phyloP scores from a whole-genome alignment of 2,113 vertebrate genomes.

The Steatornis caripensis region DNA sequence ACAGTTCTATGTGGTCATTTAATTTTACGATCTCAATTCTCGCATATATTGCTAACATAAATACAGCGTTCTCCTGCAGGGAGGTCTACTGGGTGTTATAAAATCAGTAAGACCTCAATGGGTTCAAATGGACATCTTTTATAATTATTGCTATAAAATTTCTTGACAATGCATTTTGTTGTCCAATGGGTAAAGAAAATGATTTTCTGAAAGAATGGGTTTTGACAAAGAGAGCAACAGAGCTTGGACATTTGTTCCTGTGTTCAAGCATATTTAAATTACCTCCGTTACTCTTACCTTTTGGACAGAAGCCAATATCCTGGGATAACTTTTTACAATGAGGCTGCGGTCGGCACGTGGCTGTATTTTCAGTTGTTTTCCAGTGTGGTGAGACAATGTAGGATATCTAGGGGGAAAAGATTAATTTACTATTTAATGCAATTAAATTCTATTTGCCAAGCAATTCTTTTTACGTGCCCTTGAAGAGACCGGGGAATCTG shows the following conservation, averaged over 20 bases:
- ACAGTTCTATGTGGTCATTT: slow-evolving; percentile 91
- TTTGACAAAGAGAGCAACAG: slow-evolving; percentile 71
- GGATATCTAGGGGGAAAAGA: slow-evolving; percentile 44
- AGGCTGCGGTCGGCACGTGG: not conserved
- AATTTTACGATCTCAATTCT: slow-evolving; percentile 98
- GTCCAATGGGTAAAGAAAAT: slow-evolving; percentile 78
- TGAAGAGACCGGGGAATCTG: slow-evolving; percentile 18
- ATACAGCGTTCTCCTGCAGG: slow-evolving; percentile 87
- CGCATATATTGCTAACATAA: slow-evolving; percentile 98
- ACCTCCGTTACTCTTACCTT: slow-evolving; percentile 57
- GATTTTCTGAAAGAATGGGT: slow-evolving; percentile 77
- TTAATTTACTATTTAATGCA: slow-evolving; percentile 62
- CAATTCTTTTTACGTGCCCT: slow-evolving; percentile 8
- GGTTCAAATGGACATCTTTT: slow-evolving; percentile 93
- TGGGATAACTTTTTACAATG: slow-evolving; percentile 51
- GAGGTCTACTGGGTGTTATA: slow-evolving; percentile 87
- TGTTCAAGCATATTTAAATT: slow-evolving; percentile 69
- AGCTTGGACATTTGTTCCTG: slow-evolving; percentile 51
- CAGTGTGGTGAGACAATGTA: not conserved
- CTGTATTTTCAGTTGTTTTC: slow-evolving; percentile 22
- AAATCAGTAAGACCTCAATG: slow-evolving; percentile 86
- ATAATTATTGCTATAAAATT: slow-evolving; percentile 89
- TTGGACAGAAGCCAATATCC: slow-evolving; percentile 36
- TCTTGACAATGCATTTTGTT: slow-evolving; percentile 83
- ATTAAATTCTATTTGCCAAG: slow-evolving; percentile 64